A percentile compares a stretch with the other conserved stretches of the same genome.
Evolutionary conservation across 1,140 invertebrate genomes (phyloP).

Genomic region (Zaprionus taronus): DNA sequence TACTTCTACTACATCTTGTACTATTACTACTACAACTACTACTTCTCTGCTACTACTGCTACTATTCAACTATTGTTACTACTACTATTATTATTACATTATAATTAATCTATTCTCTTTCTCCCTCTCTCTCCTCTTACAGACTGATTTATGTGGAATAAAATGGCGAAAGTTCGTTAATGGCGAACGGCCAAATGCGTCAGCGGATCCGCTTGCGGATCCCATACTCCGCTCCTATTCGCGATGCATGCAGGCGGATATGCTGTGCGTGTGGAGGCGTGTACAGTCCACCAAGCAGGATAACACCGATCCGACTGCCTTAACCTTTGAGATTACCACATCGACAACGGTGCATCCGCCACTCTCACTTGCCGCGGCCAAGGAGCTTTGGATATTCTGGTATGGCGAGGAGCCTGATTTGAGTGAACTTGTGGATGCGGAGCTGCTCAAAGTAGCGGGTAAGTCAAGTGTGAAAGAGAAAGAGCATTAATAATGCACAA

Average conservation of each 20-base stretch:
- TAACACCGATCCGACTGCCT: constrained; percentile 79
- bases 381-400: constrained; percentile 99
- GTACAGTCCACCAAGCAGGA: constrained; percentile 87
- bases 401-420: constrained; percentile 98
- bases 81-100: background rate
- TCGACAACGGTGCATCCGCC: constrained; percentile 86
- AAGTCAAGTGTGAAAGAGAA: constrained; percentile 83
- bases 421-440: constrained; percentile 91
- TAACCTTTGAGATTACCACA: constrained; percentile 82
- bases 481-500: background rate
- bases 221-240: constrained; percentile 96
- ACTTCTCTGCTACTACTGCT: no score
- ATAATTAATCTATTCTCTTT: background rate
- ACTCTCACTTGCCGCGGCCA: constrained; percentile 91
- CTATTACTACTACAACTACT: no score
- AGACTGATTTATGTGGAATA: constrained; percentile 99
- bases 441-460: constrained; percentile 90
- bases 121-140: constrained; percentile 47
- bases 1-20: no score
- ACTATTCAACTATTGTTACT: no score
- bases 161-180: constrained; percentile 98
- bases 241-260: constrained; percentile 96
- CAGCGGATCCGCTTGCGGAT: constrained; percentile 92
- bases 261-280: constrained; percentile 98
- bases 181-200: constrained; percentile 86